Base-by-base conservation (phyloP, 2,113 vertebrate genomes). In the Elgaria multicarinata region DNA sequence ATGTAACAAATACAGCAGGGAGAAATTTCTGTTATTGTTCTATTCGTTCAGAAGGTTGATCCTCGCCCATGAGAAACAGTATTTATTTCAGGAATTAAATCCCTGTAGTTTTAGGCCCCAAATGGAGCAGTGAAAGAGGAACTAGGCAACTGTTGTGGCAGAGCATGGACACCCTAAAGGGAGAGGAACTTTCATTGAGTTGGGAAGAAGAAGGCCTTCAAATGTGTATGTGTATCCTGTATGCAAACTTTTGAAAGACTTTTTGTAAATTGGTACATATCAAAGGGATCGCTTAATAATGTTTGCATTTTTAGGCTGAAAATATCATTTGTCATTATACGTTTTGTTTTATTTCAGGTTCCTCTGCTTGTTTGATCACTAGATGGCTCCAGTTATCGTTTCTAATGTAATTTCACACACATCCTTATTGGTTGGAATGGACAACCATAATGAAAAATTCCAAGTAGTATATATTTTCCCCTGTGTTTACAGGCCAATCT, bases 361-460 rank as follows among this genome's bases (percentile, higher is more conserved):
- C 97, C 97, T 91, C 92, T 96, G 91, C 97, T 97, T 0, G 95
- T 97, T 90, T 98, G 96, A 97, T 58, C 24, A 53, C 28, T 31
- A 66, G 42, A 76, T 76, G 74, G 42, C 69, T 66, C 33, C 22
- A 39, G 62, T 18, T 66, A 87, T 10, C 16, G 22, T 64, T 83
- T 42, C 36, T 66, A 39, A 36, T 79, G 86, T 78, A 94, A 72
- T 72, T 86, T 89, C 0, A 0, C 62, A 85, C 87, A 77, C 28
- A 55, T 85, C 77, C 83, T 58, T 89, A 75, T 89, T 91, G 89
- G 62, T 94, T 84, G 33, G 85, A 72, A 87, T 88, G 67, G 83
- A 93, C 80, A 84, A 91, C 79, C 79, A 36, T 74, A 84, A 89
- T 89, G 74, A 88, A 87, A 91, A 93, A 50, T 85, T 89, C 92